These are phyloP conservation scores for Leptopilina clavipes DNA, from an alignment of 1,140 invertebrate genomes.

Conservation along the genomic window DNA sequence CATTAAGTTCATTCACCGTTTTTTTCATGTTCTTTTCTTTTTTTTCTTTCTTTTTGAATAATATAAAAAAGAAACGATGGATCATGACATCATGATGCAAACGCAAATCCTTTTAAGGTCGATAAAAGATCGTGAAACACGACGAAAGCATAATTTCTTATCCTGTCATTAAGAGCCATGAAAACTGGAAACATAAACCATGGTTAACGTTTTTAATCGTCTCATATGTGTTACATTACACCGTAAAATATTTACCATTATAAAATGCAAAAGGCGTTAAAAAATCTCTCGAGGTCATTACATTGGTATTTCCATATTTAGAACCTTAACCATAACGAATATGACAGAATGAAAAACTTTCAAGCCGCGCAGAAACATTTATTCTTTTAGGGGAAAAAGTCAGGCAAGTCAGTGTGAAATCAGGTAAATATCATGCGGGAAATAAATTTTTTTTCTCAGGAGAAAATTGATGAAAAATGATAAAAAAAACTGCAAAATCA, in stretches of 20 bases:
- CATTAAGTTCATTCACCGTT: no score
- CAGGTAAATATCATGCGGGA: no score
- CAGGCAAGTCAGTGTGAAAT: no score
- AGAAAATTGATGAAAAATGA: no score
- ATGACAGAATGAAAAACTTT: no score
- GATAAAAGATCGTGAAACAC: background rate
- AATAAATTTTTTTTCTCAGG: no score
- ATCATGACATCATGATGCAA: background rate
- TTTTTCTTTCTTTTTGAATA: no score
- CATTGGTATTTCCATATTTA: background rate
- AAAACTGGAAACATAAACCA: conserved; percentile 4
- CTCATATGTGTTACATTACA: background rate
- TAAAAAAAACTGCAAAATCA: no score
- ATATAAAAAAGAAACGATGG: background rate
- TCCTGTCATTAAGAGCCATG: conserved; percentile 2
- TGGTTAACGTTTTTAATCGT: background rate
- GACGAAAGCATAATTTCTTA: background rate
- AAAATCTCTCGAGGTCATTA: background rate
- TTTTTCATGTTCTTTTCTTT: no score
- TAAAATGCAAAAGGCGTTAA: background rate
- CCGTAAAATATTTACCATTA: background rate
- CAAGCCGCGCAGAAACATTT: no score
- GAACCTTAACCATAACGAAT: no score
- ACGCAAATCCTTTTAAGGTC: conserved; percentile 5
- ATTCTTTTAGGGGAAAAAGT: no score